A percentile compares a stretch with the other conserved stretches of the same genome.
phyloP scores from a whole-genome alignment of 1,140 invertebrate species.

The Achroia grisella region DNA sequence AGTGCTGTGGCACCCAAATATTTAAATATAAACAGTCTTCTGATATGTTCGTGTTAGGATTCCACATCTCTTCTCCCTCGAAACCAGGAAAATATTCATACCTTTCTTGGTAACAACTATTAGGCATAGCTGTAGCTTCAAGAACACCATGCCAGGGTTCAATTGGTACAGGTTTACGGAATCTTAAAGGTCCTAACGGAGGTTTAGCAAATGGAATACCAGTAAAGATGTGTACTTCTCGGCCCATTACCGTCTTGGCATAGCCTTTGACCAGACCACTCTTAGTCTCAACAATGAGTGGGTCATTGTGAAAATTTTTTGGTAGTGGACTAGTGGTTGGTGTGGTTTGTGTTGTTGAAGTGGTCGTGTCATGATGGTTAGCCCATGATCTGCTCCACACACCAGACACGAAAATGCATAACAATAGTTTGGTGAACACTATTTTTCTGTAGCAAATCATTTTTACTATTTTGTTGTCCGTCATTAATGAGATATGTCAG shows the following conservation, averaged over 20 bases:
- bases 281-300: constrained; percentile 85
- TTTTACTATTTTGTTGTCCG: constrained; percentile 18
- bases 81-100: constrained; percentile 93
- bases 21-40: constrained; percentile 97
- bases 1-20: constrained; percentile 90
- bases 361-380: constrained; percentile 69
- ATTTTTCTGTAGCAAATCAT: constrained; percentile 55
- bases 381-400: constrained; percentile 64
- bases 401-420: constrained; percentile 40
- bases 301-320: constrained; percentile 78
- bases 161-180: constrained; percentile 87
- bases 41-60: constrained; percentile 92
- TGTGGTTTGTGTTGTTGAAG: constrained; percentile 67
- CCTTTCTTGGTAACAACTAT: constrained; percentile 89
- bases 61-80: constrained; percentile 96
- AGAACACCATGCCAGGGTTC: constrained; percentile 90
- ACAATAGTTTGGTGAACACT: constrained; percentile 54
- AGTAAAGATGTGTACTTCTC: constrained; percentile 91
- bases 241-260: constrained; percentile 82
- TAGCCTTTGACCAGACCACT: constrained; percentile 86
- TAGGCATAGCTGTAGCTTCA: constrained; percentile 85
- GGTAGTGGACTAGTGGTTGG: constrained; percentile 67
- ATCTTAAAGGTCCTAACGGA: constrained; percentile 89
- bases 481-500: constrained; percentile 36
- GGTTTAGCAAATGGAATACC: constrained; percentile 97